Conservation (phyloP, 2,113 vertebrate species). For the Aepyceros melampus region DNA sequence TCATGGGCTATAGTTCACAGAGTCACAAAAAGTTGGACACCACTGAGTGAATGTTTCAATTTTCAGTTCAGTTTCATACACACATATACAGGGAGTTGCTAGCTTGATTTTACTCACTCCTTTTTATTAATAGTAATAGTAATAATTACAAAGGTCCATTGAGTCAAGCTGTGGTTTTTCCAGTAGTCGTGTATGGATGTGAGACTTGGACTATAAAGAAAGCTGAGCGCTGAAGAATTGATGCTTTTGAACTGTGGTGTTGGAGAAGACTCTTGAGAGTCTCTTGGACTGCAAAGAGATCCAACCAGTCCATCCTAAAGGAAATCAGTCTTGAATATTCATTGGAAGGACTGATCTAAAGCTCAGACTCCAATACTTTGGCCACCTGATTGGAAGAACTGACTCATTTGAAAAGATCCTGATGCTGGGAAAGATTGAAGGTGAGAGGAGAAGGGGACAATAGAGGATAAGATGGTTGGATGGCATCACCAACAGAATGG, state of each 20-base stretch:
- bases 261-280: not conserved
- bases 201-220: not conserved
- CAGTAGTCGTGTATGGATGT: not conserved
- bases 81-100: not conserved
- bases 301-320: not conserved
- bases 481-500: not conserved
- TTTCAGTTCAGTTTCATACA: not conserved
- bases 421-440: not conserved
- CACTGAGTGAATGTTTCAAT: not conserved
- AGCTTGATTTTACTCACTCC: not conserved
- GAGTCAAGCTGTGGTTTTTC: not conserved
- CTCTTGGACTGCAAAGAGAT: not conserved
- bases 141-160: not conserved
- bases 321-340: not conserved
- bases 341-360: not conserved
- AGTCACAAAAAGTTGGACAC: not conserved
- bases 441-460: not conserved
- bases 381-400: not conserved
- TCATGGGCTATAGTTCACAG: not conserved
- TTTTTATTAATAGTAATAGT: not conserved
- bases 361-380: not conserved
- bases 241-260: not conserved
- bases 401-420: not conserved
- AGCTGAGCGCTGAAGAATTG: accelerated
- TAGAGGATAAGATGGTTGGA: not conserved